Evolutionary conservation across 2,113 vertebrate genomes (phyloP).

Genomic region (Pangasianodon gigas): DNA sequence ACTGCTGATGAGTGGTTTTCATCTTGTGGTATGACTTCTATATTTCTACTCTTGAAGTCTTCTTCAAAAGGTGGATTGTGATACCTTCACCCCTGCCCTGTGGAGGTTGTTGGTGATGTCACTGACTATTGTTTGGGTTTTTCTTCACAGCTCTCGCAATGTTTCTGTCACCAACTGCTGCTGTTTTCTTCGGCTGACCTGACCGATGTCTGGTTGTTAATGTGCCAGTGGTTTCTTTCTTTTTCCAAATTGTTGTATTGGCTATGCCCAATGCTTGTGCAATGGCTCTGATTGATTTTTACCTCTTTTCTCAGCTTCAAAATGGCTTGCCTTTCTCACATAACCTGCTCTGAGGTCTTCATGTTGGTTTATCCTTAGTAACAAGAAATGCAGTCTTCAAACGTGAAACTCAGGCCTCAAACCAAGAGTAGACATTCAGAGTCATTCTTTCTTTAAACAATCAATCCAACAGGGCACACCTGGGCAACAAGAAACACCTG

Average conservation of each 20-base stretch:
- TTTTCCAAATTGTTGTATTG: not conserved
- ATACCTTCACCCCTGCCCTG: too few species aligned
- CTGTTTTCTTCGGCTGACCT: not conserved
- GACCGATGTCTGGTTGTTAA: not conserved
- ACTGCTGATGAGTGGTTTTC: not conserved
- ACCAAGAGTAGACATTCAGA: not conserved
- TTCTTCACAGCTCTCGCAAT: too few species aligned
- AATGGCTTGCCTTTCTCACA: not conserved
- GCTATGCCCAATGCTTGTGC: not conserved
- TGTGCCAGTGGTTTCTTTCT: not conserved
- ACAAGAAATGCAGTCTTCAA: not conserved
- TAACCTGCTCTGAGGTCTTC: not conserved
- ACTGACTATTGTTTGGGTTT: too few species aligned
- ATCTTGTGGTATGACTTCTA: not conserved
- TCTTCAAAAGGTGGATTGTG: not conserved
- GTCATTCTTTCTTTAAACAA: not conserved
- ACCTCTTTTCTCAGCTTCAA: not conserved
- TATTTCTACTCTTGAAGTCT: not conserved
- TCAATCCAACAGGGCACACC: not conserved
- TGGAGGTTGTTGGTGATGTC: too few species aligned
- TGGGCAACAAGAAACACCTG: not conserved
- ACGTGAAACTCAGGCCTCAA: not conserved
- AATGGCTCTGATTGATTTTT: not conserved
- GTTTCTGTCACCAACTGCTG: too few species aligned
- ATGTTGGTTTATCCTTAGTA: not conserved